Evolutionary conservation across 2,113 vertebrate species (phyloP).

Genomic region (Eurystomus gularis): DNA sequence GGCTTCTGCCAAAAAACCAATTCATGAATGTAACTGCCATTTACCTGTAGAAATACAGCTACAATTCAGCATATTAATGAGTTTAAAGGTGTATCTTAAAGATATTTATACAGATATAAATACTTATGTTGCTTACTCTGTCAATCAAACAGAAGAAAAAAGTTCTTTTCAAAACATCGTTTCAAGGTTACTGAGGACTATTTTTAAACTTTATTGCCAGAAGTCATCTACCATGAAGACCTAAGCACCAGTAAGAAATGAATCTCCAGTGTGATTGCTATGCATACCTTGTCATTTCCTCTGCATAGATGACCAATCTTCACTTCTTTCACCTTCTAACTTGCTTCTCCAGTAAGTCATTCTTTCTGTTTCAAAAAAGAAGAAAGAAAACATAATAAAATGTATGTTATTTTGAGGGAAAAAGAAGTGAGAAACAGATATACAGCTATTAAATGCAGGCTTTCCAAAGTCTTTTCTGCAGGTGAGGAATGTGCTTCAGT

Average conservation of each 20-base stretch:
- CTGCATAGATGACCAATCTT: background rate
- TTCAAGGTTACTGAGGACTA: background rate
- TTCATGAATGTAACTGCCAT: background rate
- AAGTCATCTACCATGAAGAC: slow-evolving; percentile 4
- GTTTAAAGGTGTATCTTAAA: background rate
- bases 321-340: background rate
- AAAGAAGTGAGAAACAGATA: background rate
- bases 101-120: background rate
- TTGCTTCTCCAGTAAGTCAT: background rate
- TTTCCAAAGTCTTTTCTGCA: background rate
- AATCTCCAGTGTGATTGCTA: background rate
- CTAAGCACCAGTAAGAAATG: slow-evolving; percentile 10
- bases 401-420: background rate
- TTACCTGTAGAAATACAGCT: background rate
- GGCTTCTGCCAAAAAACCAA: background rate
- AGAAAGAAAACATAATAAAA: background rate
- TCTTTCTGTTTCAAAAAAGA: background rate
- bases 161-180: background rate
- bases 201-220: slow-evolving; percentile 31
- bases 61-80: background rate
- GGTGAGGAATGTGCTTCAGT: background rate
- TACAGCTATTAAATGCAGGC: background rate
- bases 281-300: slow-evolving; percentile 19
- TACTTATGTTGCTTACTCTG: slow-evolving; percentile 8
- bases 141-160: background rate